phyloP scores from a whole-genome alignment of 2,888 invertebrate genomes.

The Caenorhabditis sulstoni region DNA sequence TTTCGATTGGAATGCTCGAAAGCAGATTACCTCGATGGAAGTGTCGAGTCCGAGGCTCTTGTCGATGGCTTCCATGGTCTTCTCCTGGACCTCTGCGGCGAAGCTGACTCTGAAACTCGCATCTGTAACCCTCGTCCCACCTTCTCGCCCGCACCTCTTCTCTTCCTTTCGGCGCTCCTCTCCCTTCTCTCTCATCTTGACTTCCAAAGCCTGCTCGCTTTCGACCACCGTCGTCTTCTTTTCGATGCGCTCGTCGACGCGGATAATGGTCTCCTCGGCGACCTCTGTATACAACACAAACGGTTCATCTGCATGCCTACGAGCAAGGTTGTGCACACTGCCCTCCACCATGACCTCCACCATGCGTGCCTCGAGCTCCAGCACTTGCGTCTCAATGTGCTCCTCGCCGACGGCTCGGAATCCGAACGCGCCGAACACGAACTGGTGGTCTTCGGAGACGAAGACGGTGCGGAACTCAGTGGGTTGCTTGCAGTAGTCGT shows the following conservation, averaged over 20 bases:
- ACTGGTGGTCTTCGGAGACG: slow-evolving; percentile 57
- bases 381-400: slow-evolving; percentile 55
- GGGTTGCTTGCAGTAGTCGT: slow-evolving; percentile 70
- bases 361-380: slow-evolving; percentile 63
- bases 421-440: slow-evolving; percentile 52
- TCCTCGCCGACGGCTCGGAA: slow-evolving; percentile 62
- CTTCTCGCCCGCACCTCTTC: slow-evolving; percentile 55
- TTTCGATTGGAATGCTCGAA: background rate
- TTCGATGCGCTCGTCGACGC: slow-evolving; percentile 64
- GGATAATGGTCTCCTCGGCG: slow-evolving; percentile 63
- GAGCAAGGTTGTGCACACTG: slow-evolving; percentile 67
- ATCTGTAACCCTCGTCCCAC: slow-evolving; percentile 1
- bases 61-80: slow-evolving; percentile 74
- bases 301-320: slow-evolving; percentile 71
- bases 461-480: slow-evolving; percentile 66
- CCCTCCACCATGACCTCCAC: slow-evolving; percentile 73
- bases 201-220: slow-evolving; percentile 48
- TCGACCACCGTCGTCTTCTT: slow-evolving; percentile 54
- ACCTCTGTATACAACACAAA: slow-evolving; percentile 73
- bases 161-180: slow-evolving; percentile 65
- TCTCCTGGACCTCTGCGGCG: slow-evolving; percentile 79
- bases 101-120: slow-evolving; percentile 76
- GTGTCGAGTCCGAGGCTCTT: slow-evolving; percentile 65
- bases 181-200: slow-evolving; percentile 61
- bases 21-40: slow-evolving; percentile 56